Evolutionary conservation across 2,888 invertebrate species (phyloP).

Genomic region (Tachystola acroxantha): DNA sequence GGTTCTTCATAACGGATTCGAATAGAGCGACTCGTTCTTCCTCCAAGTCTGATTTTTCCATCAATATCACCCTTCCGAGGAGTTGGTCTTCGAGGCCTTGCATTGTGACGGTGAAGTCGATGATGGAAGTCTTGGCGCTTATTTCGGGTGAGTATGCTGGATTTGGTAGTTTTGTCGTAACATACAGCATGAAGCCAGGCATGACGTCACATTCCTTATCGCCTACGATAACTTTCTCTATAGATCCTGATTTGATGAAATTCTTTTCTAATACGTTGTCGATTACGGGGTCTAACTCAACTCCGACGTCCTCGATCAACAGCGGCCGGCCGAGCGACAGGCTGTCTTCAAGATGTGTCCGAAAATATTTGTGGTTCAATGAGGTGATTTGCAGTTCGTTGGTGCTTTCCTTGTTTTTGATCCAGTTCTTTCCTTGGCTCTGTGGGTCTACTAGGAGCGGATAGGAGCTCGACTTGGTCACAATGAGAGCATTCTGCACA

Average conservation of each 20-base stretch:
- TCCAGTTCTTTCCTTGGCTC: constrained; percentile 98
- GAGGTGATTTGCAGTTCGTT: constrained; percentile 97
- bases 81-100: constrained; percentile 97
- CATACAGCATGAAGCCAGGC: constrained; percentile 96
- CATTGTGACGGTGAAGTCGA: constrained; percentile 98
- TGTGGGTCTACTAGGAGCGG: constrained; percentile 97
- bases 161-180: constrained; percentile 97
- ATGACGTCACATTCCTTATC: constrained; percentile 98
- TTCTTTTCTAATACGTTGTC: constrained; percentile 98
- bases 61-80: constrained; percentile 94
- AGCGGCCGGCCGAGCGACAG: constrained; percentile 92
- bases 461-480: constrained; percentile 96
- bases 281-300: constrained; percentile 96
- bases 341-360: constrained; percentile 93
- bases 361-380: constrained; percentile 96
- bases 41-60: constrained; percentile 97
- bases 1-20: constrained; percentile 97
- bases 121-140: constrained; percentile 97
- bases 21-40: constrained; percentile 95
- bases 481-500: constrained; percentile 97
- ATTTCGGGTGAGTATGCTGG: constrained; percentile 98
- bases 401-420: constrained; percentile 92
- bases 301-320: constrained; percentile 95
- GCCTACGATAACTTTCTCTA: constrained; percentile 95
- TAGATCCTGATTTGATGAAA: constrained; percentile 97